These are phyloP conservation scores for Gadus macrocephalus DNA, from an alignment of 2,113 vertebrate species.

Conservation along the genomic window DNA sequence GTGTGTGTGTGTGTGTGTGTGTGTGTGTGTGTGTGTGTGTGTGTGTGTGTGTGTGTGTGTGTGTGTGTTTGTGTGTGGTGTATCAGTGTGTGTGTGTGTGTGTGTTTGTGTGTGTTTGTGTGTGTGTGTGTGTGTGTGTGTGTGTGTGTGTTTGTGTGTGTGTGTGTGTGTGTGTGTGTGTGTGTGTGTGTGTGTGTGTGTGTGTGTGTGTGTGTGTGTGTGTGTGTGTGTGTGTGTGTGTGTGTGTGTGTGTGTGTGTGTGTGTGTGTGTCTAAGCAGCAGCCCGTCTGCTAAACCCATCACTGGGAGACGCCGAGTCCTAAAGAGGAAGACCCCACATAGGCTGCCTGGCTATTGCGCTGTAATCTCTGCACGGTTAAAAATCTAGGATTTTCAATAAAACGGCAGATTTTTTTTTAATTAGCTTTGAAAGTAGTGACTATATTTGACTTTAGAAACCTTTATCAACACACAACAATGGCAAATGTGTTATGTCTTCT, in stretches of 20 bases:
- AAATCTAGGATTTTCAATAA: too few relatives aligned
- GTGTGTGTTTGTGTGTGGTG: too few relatives aligned
- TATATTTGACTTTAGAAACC: too few relatives aligned
- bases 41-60: slow-evolving; percentile 30
- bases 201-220: slow-evolving; percentile 13
- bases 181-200: slow-evolving; percentile 31
- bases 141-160: slow-evolving; percentile 26
- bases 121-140: slow-evolving; percentile 30
- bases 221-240: slow-evolving; percentile 29
- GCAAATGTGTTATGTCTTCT: too few relatives aligned
- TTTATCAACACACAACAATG: too few relatives aligned
- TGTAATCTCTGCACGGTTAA: slow-evolving; percentile 12
- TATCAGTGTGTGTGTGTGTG: slow-evolving; percentile 1
- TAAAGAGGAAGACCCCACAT: slow-evolving; percentile 19
- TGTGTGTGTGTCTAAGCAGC: slow-evolving; percentile 34
- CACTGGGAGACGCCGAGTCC: slow-evolving; percentile 11
- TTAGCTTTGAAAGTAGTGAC: too few relatives aligned
- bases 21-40: slow-evolving; percentile 32
- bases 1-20: slow-evolving; percentile 25
- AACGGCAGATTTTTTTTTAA: too few relatives aligned
- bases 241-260: slow-evolving; percentile 32
- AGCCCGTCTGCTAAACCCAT: slow-evolving; percentile 31
- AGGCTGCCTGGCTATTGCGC: slow-evolving; percentile 19
- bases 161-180: slow-evolving; percentile 31
- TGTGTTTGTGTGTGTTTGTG: slow-evolving; percentile 33